These are phyloP conservation scores for Saccopteryx leptura DNA, from an alignment of 2,113 vertebrate genomes.

Conservation along the genomic window DNA sequence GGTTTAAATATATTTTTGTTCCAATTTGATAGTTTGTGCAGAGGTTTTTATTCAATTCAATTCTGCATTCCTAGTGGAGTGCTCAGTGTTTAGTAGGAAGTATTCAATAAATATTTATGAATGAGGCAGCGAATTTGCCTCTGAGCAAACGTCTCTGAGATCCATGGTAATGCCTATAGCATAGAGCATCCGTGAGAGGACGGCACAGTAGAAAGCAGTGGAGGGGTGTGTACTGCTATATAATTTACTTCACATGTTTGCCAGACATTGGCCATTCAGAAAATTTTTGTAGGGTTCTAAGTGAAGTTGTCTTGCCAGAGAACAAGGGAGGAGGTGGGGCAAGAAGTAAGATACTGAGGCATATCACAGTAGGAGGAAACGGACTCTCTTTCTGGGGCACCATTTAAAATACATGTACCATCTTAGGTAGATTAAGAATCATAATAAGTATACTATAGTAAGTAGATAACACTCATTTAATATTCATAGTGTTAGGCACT, in stretches of 20 bases:
- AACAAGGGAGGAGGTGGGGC: not conserved
- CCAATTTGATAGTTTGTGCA: not conserved
- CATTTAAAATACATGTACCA: not conserved
- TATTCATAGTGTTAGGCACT: not conserved
- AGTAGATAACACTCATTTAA: not conserved
- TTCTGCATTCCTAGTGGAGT: not conserved
- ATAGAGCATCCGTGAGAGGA: not conserved
- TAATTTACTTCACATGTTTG: not conserved
- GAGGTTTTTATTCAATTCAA: not conserved
- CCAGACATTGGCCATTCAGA: not conserved
- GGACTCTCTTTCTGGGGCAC: not conserved
- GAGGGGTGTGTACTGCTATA: not conserved
- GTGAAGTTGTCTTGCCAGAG: not conserved
- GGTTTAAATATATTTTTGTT: not conserved
- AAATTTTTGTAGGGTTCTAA: not conserved
- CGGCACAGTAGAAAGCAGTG: not conserved
- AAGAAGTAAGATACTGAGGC: not conserved
- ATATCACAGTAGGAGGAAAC: not conserved
- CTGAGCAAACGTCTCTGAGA: not conserved
- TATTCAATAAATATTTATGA: constrained; percentile 15
- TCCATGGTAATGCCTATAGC: not conserved
- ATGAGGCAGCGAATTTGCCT: not conserved
- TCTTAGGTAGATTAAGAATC: not conserved
- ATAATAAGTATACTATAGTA: not conserved
- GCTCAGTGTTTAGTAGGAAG: not conserved